These are phyloP conservation scores for Conistra vaccinii DNA, from an alignment of 2,888 invertebrate species.

Conservation along the genomic window DNA sequence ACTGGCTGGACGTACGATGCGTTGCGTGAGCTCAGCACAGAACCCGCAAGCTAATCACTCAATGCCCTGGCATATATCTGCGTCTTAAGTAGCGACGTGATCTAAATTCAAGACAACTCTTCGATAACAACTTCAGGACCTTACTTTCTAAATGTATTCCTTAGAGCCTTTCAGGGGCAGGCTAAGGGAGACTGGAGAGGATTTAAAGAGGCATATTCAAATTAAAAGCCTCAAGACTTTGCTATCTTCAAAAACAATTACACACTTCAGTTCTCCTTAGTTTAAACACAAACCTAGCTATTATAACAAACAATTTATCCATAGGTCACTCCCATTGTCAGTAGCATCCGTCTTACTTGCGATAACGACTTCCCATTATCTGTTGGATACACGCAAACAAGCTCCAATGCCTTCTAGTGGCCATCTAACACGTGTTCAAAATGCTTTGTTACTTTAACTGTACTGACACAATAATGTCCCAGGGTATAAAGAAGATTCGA, in stretches of 20 bases:
- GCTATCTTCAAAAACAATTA: slow-evolving; percentile 7
- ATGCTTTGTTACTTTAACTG: slow-evolving; percentile 68
- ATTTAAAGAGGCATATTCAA: not conserved
- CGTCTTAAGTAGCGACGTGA: not conserved
- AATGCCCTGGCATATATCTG: no score
- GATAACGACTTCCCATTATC: slow-evolving; percentile 75
- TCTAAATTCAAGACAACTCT: not conserved
- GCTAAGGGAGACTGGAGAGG: not conserved
- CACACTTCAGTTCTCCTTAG: slow-evolving; percentile 3
- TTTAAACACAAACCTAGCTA: slow-evolving; percentile 1
- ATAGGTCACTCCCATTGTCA: slow-evolving; percentile 58
- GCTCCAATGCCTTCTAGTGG: slow-evolving; percentile 84
- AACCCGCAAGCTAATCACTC: no score
- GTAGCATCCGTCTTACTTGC: slow-evolving; percentile 61
- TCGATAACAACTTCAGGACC: not conserved
- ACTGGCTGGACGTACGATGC: no score
- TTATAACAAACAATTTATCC: slow-evolving; percentile 45
- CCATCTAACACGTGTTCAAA: slow-evolving; percentile 88
- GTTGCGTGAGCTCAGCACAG: no score
- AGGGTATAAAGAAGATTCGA: slow-evolving; percentile 14
- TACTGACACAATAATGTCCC: slow-evolving; percentile 33
- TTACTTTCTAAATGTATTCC: not conserved
- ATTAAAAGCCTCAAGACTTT: not conserved
- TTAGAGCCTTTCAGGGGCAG: not conserved
- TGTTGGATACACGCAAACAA: slow-evolving; percentile 80